These are phyloP conservation scores for Mohoua ochrocephala DNA, from an alignment of 2,113 vertebrate species.

Conservation along the genomic window DNA sequence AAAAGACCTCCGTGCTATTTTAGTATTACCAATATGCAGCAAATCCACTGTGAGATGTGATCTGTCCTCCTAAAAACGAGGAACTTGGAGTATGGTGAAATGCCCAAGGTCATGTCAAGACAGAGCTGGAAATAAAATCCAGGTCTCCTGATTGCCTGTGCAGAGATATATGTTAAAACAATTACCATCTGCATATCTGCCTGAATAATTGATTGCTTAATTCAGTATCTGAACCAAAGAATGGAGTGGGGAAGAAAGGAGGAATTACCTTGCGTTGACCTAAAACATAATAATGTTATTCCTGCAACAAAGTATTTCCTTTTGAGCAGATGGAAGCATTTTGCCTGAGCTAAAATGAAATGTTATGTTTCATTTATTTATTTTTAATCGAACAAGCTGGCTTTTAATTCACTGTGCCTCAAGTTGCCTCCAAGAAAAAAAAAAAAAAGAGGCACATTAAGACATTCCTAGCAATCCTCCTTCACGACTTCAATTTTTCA, in stretches of 20 bases:
- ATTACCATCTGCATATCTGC: slow-evolving; percentile 34
- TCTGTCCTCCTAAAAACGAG: not conserved
- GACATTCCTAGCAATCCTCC: not conserved
- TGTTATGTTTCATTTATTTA: not conserved
- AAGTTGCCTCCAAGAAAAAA: not conserved
- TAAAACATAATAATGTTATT: not conserved
- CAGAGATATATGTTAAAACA: slow-evolving; percentile 27
- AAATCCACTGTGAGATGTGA: not conserved
- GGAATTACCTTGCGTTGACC: not conserved
- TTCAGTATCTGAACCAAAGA: slow-evolving; percentile 5
- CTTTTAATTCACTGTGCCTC: not conserved
- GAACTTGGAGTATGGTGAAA: not conserved
- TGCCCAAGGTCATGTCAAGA: not conserved
- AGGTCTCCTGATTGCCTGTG: slow-evolving; percentile 25
- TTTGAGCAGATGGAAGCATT: not conserved
- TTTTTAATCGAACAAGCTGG: not conserved
- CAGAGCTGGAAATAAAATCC: slow-evolving; percentile 30
- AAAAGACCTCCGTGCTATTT: not conserved
- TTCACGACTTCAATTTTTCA: not conserved
- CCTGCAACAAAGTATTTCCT: not conserved
- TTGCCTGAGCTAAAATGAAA: not conserved
- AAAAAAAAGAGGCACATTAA: not conserved
- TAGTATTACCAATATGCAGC: not conserved
- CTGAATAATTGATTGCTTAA: slow-evolving; percentile 44
- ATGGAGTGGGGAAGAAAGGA: not conserved